Conservation (phyloP, 2,797 vertebrate species). For the Poeciliopsis gracilis region DNA sequence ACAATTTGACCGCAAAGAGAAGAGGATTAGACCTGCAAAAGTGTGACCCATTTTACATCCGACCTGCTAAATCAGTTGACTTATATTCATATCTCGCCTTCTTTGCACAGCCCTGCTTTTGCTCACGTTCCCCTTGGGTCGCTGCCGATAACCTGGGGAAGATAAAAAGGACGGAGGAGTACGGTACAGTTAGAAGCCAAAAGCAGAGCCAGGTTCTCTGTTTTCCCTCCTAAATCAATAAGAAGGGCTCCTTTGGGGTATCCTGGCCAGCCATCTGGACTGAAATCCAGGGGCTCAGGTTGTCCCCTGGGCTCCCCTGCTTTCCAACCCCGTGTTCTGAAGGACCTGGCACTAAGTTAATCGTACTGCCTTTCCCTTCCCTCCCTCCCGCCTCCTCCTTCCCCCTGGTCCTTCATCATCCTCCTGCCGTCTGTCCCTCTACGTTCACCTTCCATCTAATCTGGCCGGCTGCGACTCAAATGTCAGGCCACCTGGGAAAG, state of each 20-base stretch:
- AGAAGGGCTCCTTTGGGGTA: slow-evolving; percentile 67
- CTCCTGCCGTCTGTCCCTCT: slow-evolving; percentile 80
- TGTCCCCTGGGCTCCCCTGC: slow-evolving; percentile 81
- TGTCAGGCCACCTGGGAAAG: slow-evolving; percentile 97
- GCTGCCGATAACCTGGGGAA: slow-evolving; percentile 60
- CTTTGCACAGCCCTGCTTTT: slow-evolving; percentile 29
- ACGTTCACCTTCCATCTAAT: slow-evolving; percentile 91
- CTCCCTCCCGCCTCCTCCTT: slow-evolving; percentile 77
- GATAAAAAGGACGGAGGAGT: slow-evolving; percentile 35
- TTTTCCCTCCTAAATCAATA: slow-evolving; percentile 81
- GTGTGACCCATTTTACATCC: slow-evolving; percentile 72
- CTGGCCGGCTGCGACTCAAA: slow-evolving; percentile 88
- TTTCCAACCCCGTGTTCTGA: slow-evolving; percentile 56
- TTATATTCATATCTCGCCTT: slow-evolving; percentile 70
- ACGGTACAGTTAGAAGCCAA: slow-evolving; percentile 61
- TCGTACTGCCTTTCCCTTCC: slow-evolving; percentile 83
- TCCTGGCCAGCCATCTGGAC: slow-evolving; percentile 77
- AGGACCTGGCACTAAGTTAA: slow-evolving; percentile 86
- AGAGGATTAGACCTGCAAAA: slow-evolving; percentile 74
- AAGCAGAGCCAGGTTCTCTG: slow-evolving; percentile 77
- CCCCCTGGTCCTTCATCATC: slow-evolving; percentile 62
- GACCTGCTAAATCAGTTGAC: slow-evolving; percentile 72
- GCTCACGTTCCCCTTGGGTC: slow-evolving; percentile 38
- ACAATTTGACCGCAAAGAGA: slow-evolving; percentile 68
- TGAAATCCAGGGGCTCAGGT: slow-evolving; percentile 88